phyloP scores from a whole-genome alignment of 2,888 invertebrate genomes.

The Folsomia manolachei region DNA sequence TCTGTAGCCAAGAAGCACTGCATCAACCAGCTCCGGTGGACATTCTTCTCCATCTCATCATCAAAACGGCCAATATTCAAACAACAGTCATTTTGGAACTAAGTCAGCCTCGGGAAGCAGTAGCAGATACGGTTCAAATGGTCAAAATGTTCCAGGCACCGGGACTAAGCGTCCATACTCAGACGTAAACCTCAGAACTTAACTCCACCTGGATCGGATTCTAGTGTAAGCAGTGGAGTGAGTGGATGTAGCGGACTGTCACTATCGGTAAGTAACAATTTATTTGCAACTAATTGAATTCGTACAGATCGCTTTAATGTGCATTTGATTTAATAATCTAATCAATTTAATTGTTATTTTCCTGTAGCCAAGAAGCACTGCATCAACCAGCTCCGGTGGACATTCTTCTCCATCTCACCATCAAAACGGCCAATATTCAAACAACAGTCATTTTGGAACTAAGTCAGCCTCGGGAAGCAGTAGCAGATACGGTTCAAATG shows the following conservation, averaged over 20 bases:
- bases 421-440: conserved; percentile 47
- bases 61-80: conserved; percentile 47
- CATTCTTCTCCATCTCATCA: conserved; percentile 55
- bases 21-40: conserved; percentile 65
- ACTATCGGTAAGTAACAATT: too few species aligned
- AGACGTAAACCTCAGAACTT: conserved; percentile 87
- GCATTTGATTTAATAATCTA: too few species aligned
- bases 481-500: conserved; percentile 28
- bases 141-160: conserved; percentile 21
- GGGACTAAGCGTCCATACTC: conserved; percentile 58
- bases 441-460: conserved; percentile 54
- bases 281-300: too few species aligned
- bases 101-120: conserved; percentile 26
- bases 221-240: conserved; percentile 49
- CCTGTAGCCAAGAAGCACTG: conserved; percentile 71
- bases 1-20: conserved; percentile 68
- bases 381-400: conserved; percentile 65
- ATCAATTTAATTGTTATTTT: too few species aligned
- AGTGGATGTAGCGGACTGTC: conserved; percentile 60
- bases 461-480: conserved; percentile 29
- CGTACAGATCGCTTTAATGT: too few species aligned
- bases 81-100: conserved; percentile 55
- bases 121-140: conserved; percentile 28
- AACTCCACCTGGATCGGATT: conserved; percentile 82
- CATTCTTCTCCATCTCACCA: conserved; percentile 56